Evolutionary conservation across 2,888 invertebrate species (phyloP).

Genomic region (Clistopyga incitator): DNA sequence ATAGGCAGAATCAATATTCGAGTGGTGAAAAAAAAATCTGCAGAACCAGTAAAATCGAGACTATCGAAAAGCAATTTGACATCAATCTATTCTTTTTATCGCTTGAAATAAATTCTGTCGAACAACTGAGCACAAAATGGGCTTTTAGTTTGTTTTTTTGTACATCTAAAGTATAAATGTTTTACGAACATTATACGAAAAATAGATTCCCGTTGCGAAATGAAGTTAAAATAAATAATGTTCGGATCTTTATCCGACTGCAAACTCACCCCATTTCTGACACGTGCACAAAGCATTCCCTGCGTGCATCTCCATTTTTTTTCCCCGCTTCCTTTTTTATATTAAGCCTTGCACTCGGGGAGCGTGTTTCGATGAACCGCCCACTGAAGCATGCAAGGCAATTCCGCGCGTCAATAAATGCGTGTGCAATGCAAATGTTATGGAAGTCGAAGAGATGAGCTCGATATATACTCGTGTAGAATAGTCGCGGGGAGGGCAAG

Average conservation of each 20-base stretch:
- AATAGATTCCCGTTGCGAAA: not conserved
- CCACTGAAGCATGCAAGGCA: conserved; percentile 47
- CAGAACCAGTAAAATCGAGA: no score
- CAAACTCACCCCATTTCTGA: conserved; percentile 9
- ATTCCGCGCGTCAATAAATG: conserved; percentile 48
- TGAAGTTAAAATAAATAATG: not conserved
- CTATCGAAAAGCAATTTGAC: no score
- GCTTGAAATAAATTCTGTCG: no score
- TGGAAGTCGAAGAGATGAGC: conserved; percentile 37
- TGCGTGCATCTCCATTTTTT: not conserved
- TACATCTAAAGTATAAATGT: not conserved
- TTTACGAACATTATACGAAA: not conserved
- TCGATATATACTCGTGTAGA: conserved; percentile 18
- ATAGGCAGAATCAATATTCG: no score
- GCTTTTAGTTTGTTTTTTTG: no score
- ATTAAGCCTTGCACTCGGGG: conserved; percentile 35
- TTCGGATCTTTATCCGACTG: not conserved
- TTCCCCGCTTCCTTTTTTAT: conserved; percentile 22
- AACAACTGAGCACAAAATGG: no score
- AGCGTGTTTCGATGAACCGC: conserved; percentile 39
- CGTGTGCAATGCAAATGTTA: conserved; percentile 51
- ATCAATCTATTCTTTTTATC: no score
- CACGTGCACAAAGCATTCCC: conserved; percentile 10
- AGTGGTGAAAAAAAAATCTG: no score
- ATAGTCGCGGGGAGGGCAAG: not conserved